Percentiles rank a stretch among this genome's conserved stretches.
phyloP scores from a whole-genome alignment of 2,888 invertebrate genomes.

The Drosophila robusta region DNA sequence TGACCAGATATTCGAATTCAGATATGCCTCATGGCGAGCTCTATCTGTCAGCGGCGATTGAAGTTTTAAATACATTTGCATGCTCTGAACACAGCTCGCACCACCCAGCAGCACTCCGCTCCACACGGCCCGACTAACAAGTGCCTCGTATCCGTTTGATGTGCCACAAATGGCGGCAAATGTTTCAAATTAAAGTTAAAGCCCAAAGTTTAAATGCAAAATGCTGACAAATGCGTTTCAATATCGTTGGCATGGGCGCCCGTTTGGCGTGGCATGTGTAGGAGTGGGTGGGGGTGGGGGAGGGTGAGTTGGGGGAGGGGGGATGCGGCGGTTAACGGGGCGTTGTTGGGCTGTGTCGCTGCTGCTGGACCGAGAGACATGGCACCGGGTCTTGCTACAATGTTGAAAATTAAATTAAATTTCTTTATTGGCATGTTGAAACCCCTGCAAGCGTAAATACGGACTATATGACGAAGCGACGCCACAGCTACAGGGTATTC shows the following conservation, averaged over 20 bases:
- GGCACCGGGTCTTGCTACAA: conserved; percentile 39
- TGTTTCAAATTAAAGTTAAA: conserved; percentile 61
- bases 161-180: conserved; percentile 65
- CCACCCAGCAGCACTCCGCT: neutral
- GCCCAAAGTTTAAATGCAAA: conserved; percentile 72
- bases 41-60: neutral
- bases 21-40: too few relatives aligned
- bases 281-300: neutral
- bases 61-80: conserved; percentile 11
- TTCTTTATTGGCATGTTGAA: conserved; percentile 69
- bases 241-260: conserved; percentile 29
- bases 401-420: conserved; percentile 75
- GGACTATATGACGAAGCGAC: neutral
- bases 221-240: conserved; percentile 76
- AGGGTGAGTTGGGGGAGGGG: neutral
- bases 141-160: conserved; percentile 46
- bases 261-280: too few relatives aligned
- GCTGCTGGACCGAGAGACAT: neutral
- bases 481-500: neutral
- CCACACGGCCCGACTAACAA: conserved; percentile 16
- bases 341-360: neutral
- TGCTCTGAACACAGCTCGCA: conserved; percentile 1
- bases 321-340: neutral
- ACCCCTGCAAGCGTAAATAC: conserved; percentile 10
- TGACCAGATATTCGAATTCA: conserved; percentile 7